These are phyloP conservation scores for Clunio marinus DNA, from an alignment of 2,888 invertebrate species.

Conservation along the genomic window DNA sequence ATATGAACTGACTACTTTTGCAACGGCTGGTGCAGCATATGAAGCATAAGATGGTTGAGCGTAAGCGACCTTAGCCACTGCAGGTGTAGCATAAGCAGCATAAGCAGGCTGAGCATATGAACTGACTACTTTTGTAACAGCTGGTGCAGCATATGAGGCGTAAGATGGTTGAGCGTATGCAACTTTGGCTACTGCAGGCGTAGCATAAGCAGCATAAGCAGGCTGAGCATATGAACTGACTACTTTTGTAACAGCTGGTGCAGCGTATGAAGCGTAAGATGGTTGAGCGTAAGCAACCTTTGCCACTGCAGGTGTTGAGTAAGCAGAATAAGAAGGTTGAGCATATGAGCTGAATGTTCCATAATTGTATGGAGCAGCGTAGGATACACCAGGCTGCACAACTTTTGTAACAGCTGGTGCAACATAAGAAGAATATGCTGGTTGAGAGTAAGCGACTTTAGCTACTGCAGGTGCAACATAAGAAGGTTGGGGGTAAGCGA, in stretches of 20 bases:
- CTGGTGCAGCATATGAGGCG: conserved; percentile 40
- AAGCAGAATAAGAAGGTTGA: neutral
- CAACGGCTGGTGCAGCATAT: conserved; percentile 24
- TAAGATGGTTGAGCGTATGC: neutral
- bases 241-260: conserved; percentile 46
- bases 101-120: conserved; percentile 41
- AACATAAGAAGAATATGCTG: conserved; percentile 41
- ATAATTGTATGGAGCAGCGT: conserved; percentile 38
- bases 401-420: conserved; percentile 42
- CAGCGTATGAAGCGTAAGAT: conserved; percentile 22
- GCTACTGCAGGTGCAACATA: conserved; percentile 41
- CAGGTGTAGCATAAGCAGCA: conserved; percentile 40
- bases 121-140: conserved; percentile 36
- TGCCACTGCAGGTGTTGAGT: neutral
- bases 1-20: conserved; percentile 45
- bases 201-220: conserved; percentile 33
- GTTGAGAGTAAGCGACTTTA: conserved; percentile 34
- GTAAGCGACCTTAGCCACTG: conserved; percentile 31
- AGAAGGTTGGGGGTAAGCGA: conserved; percentile 35
- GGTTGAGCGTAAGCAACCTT: conserved; percentile 17
- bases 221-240: conserved; percentile 43
- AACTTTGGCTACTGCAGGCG: neutral
- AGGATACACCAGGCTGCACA: conserved; percentile 22
- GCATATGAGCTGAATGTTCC: neutral
- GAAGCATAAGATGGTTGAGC: conserved; percentile 36